A percentile compares a stretch with the other conserved stretches of the same genome.
phyloP scores from a whole-genome alignment of 2,113 vertebrate genomes.

The Barbus barbus region DNA sequence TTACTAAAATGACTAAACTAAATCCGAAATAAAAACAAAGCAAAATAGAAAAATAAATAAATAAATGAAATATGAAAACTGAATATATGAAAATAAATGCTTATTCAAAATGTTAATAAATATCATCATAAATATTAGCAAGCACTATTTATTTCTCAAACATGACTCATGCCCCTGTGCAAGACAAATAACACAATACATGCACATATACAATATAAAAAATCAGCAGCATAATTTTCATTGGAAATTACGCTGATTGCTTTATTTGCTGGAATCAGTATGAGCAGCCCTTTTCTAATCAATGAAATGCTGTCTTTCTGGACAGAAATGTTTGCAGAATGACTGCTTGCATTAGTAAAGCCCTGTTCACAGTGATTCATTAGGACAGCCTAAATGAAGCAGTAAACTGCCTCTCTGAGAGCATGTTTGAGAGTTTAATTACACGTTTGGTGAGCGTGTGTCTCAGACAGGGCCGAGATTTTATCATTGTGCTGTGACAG shows the following conservation, averaged over 20 bases:
- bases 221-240: neutral
- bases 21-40: too few relatives aligned
- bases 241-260: neutral
- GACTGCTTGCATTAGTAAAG: neutral
- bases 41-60: too few relatives aligned
- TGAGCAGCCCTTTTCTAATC: neutral
- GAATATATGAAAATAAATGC: too few relatives aligned
- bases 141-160: neutral
- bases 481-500: neutral
- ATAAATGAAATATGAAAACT: too few relatives aligned
- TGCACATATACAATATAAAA: neutral
- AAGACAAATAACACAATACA: neutral
- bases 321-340: neutral
- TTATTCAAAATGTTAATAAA: too few relatives aligned
- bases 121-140: too few relatives aligned
- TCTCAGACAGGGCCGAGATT: neutral
- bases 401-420: neutral
- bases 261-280: neutral
- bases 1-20: too few relatives aligned
- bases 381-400: neutral
- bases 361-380: neutral
- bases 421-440: neutral
- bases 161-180: neutral
- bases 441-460: neutral
- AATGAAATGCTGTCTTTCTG: neutral